Base-by-base conservation (phyloP, 2,888 invertebrate genomes). In the Blomia tropicalis region DNA sequence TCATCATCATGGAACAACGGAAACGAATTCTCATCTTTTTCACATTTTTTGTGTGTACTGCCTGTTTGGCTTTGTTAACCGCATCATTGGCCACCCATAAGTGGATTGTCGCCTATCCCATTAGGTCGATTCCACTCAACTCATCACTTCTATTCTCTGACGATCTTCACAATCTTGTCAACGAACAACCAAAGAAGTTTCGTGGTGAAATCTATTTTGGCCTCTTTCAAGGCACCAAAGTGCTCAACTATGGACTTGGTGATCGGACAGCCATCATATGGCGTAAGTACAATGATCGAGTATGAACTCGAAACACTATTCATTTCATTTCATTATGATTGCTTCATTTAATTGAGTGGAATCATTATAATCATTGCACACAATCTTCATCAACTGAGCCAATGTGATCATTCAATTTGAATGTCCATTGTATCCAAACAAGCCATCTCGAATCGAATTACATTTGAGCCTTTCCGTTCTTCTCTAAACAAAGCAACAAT, bases 41-140 rank as follows among this genome's bases (percentile, higher is more conserved):
- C 71, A 87, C 87, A 43, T 86, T 87, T 73, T 82, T 86, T 70
- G 81, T 85, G 22, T 82, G 85, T 64, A 81, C 85, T 72, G 74
- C 84, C 66, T 83, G 84, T 67, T 82, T 87, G 66, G 84, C 84
- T 2, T 75, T 88, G 67, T 78, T 87, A 5, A 83, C 85, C 17
- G 85, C 85, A 43, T 83, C 86, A n/a, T 75, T 88, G 66, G 85
- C 85, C 1, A 88, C 88, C 3, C 84, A 84, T 68, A 82, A 84
- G 70, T 89, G 88, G 88, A 80, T 85, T 43, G 82, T 82, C 67
- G 84, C 87, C 1, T 78, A 79, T 58, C 87, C 87, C 2, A 78
- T 80, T 68, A 74, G 84, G 68, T 64, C 68, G 2, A 67, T 66
- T 4, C 11, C 32, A 23, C 11, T 61, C 2, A 61, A 61, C 27